Conservation (phyloP, 2,797 vertebrate species). For the Coilia nasus region DNA sequence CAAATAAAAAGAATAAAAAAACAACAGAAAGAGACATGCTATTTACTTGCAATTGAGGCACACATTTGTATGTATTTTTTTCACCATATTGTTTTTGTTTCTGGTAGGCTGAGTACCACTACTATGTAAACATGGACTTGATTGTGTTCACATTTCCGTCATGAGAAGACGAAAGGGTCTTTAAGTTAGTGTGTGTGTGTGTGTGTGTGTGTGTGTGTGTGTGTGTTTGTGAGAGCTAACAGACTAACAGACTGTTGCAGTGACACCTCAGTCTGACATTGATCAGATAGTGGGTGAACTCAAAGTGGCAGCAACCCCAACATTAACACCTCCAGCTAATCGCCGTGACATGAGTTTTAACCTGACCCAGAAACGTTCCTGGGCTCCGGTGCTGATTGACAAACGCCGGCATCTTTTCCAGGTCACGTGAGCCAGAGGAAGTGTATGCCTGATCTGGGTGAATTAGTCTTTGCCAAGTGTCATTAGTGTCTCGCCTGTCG, state of each 20-base stretch:
- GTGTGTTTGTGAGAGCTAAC: too few species aligned
- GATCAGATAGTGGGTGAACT: conserved; percentile 75
- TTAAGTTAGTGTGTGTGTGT: conserved; percentile 9
- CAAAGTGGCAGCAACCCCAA: conserved; percentile 70
- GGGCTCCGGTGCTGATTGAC: conserved; percentile 52
- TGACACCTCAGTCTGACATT: conserved; percentile 66
- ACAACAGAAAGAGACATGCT: not conserved
- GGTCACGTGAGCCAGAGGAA: conserved; percentile 41
- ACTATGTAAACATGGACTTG: conserved; percentile 9
- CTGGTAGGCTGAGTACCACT: not conserved
- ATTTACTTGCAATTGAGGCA: not conserved
- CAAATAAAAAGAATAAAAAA: not conserved
- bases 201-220: too few species aligned
- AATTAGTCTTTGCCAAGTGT: conserved; percentile 17
- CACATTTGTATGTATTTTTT: not conserved
- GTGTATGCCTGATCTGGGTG: conserved; percentile 5
- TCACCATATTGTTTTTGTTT: not conserved
- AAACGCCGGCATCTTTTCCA: conserved; percentile 44
- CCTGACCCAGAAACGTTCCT: conserved; percentile 71
- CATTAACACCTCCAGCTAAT: conserved; percentile 81
- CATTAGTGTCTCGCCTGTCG: not conserved
- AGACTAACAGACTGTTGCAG: conserved; percentile 27
- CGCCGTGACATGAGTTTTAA: conserved; percentile 79
- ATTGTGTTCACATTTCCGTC: conserved; percentile 25
- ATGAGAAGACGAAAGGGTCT: conserved; percentile 36